These are phyloP conservation scores for Diachasmimorpha longicaudata DNA, from an alignment of 1,140 invertebrate genomes.

Conservation along the genomic window DNA sequence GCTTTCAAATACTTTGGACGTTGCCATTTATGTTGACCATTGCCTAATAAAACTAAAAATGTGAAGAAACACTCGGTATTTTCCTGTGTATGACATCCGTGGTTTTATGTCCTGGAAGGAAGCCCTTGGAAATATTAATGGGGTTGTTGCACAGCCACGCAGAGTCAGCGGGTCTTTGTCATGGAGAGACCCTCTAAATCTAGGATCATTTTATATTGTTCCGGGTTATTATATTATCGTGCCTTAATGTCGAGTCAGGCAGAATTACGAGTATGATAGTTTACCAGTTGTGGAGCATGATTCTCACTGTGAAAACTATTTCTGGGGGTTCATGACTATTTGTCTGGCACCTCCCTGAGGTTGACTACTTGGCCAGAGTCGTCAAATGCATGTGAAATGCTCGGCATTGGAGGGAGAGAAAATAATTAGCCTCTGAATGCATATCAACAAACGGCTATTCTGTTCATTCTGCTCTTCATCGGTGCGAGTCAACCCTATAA, in stretches of 20 bases:
- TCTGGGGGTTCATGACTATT: too few relatives aligned
- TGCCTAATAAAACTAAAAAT: neutral
- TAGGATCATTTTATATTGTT: slow-evolving; percentile 40
- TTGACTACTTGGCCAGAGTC: neutral
- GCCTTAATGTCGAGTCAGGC: slow-evolving; percentile 38
- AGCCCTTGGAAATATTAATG: slow-evolving; percentile 16
- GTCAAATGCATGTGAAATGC: neutral
- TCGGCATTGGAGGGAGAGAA: too few relatives aligned
- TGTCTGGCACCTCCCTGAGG: too few relatives aligned
- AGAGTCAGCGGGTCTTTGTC: slow-evolving; percentile 34
- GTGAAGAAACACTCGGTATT: neutral
- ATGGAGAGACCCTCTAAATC: slow-evolving; percentile 17
- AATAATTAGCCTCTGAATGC: too few relatives aligned
- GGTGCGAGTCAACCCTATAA: too few relatives aligned
- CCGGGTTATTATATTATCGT: slow-evolving; percentile 41
- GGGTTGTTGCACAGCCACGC: neutral
- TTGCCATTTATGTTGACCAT: neutral
- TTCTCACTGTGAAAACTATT: slow-evolving; percentile 23
- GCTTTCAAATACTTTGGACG: neutral
- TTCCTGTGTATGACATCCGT: neutral
- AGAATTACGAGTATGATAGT: slow-evolving; percentile 39
- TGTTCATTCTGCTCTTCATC: too few relatives aligned
- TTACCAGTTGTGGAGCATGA: slow-evolving; percentile 12
- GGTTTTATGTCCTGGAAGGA: slow-evolving; percentile 18
- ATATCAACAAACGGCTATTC: too few relatives aligned